These are phyloP conservation scores for Penelope pileata DNA, from an alignment of 2,113 vertebrate genomes.

Conservation along the genomic window DNA sequence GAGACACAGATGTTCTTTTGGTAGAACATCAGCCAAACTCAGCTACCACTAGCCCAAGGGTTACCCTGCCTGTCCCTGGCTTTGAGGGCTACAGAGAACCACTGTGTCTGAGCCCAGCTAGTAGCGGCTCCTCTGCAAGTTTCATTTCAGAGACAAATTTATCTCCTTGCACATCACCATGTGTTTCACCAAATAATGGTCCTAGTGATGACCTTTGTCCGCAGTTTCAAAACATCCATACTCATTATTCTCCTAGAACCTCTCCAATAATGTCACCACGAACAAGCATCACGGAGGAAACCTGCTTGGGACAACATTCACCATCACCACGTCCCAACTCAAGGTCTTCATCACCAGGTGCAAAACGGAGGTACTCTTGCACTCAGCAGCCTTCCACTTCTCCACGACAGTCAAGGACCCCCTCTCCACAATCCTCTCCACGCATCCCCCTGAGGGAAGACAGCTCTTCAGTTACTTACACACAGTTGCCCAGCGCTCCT, in stretches of 20 bases:
- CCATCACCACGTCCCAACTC: constrained; percentile 90
- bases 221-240: constrained; percentile 95
- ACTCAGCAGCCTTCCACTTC: constrained; percentile 80
- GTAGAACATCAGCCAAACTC: constrained; percentile 81
- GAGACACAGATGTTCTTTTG: constrained; percentile 85
- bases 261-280: constrained; percentile 95
- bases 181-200: constrained; percentile 94
- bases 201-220: constrained; percentile 93
- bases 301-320: constrained; percentile 86
- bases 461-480: constrained; percentile 67
- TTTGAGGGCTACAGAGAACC: constrained; percentile 94
- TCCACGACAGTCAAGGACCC: constrained; percentile 89
- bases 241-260: constrained; percentile 91
- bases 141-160: constrained; percentile 96
- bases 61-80: constrained; percentile 93
- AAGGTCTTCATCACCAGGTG: constrained; percentile 92
- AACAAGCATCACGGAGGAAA: constrained; percentile 89
- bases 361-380: constrained; percentile 92
- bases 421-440: constrained; percentile 87
- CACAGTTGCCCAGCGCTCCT: constrained; percentile 71
- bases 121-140: constrained; percentile 98
- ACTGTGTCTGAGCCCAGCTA: constrained; percentile 96
- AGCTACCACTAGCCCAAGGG: constrained; percentile 85
- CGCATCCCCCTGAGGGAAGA: constrained; percentile 77
- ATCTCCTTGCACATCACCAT: constrained; percentile 95